These are phyloP conservation scores for Physella acuta DNA, from an alignment of 1,140 invertebrate species.

Conservation along the genomic window DNA sequence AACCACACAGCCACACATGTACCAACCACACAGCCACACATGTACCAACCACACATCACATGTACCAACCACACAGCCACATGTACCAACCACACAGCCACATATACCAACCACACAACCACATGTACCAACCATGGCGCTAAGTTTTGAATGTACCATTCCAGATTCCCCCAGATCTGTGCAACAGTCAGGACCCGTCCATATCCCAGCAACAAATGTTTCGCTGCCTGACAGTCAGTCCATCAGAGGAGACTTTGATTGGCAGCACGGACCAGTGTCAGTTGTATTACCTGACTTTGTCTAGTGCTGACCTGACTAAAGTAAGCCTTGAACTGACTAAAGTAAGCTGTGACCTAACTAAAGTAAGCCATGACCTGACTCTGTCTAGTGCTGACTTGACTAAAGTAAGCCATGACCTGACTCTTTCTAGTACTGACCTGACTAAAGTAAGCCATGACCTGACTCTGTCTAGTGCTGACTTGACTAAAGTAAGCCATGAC, in stretches of 20 bases:
- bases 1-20: too few relatives aligned
- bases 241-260: slow-evolving; percentile 61
- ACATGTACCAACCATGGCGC: too few relatives aligned
- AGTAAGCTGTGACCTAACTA: slow-evolving; percentile 59
- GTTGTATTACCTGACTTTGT: slow-evolving; percentile 59
- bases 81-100: too few relatives aligned
- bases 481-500: slow-evolving; percentile 56
- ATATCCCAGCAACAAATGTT: slow-evolving; percentile 55
- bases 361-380: slow-evolving; percentile 53
- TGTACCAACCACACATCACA: too few relatives aligned
- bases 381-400: slow-evolving; percentile 60
- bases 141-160: too few relatives aligned
- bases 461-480: slow-evolving; percentile 58
- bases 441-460: slow-evolving; percentile 56
- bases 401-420: slow-evolving; percentile 55
- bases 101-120: too few relatives aligned
- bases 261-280: slow-evolving; percentile 60
- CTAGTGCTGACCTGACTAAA: slow-evolving; percentile 59
- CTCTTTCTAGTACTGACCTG: slow-evolving; percentile 59
- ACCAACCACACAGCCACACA: too few relatives aligned
- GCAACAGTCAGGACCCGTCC: slow-evolving; percentile 52
- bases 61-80: too few relatives aligned
- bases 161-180: slow-evolving; percentile 50
- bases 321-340: slow-evolving; percentile 54
- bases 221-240: slow-evolving; percentile 57